Conservation (phyloP, 2,113 vertebrate genomes). For the Emydocephalus ijimae region DNA sequence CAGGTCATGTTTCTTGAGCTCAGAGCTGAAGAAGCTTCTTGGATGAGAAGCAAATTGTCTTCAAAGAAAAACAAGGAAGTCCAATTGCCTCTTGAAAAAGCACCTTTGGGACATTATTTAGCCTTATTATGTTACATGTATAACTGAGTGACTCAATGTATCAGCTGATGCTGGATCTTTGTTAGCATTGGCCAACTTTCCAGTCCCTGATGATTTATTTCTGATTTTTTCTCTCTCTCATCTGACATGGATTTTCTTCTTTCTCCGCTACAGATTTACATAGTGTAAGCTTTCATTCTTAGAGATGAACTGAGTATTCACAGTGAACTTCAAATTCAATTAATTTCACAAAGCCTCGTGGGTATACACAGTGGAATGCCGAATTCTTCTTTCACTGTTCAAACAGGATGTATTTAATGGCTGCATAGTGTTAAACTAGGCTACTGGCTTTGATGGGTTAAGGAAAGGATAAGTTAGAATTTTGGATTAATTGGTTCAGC, state of each 20-base stretch:
- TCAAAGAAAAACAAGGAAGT: too few relatives aligned
- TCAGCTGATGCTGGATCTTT: constrained; percentile 19
- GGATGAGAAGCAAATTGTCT: too few relatives aligned
- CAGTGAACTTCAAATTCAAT: constrained; percentile 26
- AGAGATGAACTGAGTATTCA: constrained; percentile 16
- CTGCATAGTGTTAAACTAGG: not conserved
- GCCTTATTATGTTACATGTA: not conserved
- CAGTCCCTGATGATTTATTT: constrained; percentile 8
- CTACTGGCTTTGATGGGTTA: not conserved
- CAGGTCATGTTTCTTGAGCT: too few relatives aligned
- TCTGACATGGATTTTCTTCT: not conserved
- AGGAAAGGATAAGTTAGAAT: not conserved
- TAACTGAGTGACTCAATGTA: not conserved
- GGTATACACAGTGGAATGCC: not conserved
- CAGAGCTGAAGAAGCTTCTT: too few relatives aligned
- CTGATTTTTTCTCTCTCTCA: constrained; percentile 7
- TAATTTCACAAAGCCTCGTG: constrained; percentile 23
- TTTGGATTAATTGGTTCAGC: not conserved
- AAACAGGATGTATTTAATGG: not conserved
- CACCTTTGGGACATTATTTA: not conserved
- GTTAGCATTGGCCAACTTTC: constrained; percentile 41
- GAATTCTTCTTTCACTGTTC: not conserved
- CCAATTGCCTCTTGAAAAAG: too few relatives aligned
- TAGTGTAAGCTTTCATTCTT: constrained; percentile 3
- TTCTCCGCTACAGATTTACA: not conserved